Conservation (phyloP, 2,888 invertebrate genomes). For the Boloria euphrosyne region DNA sequence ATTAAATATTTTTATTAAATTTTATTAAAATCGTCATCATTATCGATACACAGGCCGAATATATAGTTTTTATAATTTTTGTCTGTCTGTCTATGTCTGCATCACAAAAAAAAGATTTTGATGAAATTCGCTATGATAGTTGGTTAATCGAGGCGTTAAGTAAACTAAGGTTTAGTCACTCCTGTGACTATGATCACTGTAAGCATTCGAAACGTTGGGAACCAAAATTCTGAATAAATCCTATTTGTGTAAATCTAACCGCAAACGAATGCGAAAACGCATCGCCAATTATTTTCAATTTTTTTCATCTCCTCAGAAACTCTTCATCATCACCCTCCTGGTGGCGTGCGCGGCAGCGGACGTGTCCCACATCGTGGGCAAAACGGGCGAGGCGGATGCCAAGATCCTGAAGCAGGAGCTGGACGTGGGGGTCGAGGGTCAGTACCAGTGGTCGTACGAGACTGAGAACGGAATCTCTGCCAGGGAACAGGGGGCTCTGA, state of each 20-base stretch:
- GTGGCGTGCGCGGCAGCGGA: constrained; percentile 49
- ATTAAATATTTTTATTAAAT: no score
- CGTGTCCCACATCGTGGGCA: constrained; percentile 60
- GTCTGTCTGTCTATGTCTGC: no score
- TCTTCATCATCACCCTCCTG: constrained; percentile 39
- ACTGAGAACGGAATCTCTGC: constrained; percentile 83
- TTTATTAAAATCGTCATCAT: no score
- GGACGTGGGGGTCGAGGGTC: constrained; percentile 73
- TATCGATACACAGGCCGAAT: no score
- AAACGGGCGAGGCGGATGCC: constrained; percentile 46
- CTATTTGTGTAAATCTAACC: not conserved
- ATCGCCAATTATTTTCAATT: not conserved
- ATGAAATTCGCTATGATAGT: no score
- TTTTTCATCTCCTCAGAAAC: constrained; percentile 38
- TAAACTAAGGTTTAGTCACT: no score
- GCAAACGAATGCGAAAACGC: not conserved
- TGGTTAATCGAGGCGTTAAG: no score
- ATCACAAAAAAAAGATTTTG: no score
- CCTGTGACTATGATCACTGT: no score
- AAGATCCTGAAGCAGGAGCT: constrained; percentile 57
- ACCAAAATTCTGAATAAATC: no score
- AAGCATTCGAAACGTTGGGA: no score
- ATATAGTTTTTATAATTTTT: no score
- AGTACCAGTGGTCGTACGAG: constrained; percentile 77
- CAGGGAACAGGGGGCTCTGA: constrained; percentile 77